These are phyloP conservation scores for Falco biarmicus DNA, from an alignment of 2,797 vertebrate species.

Conservation along the genomic window DNA sequence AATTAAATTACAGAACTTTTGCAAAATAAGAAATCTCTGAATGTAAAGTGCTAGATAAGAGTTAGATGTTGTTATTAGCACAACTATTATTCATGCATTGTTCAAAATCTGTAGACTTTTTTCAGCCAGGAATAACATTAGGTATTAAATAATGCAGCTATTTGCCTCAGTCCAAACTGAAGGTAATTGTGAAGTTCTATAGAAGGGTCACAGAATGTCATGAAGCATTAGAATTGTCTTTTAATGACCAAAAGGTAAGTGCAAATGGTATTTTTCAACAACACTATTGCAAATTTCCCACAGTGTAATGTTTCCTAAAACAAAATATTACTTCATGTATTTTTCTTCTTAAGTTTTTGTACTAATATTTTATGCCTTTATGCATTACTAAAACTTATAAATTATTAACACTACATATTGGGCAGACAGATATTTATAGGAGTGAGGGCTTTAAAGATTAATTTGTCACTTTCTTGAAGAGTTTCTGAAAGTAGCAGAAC, in stretches of 20 bases:
- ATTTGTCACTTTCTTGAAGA: not conserved
- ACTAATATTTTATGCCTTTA: not conserved
- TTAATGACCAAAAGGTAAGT: not conserved
- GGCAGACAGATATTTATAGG: not conserved
- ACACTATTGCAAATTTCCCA: not conserved
- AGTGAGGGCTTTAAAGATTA: not conserved
- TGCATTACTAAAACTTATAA: not conserved
- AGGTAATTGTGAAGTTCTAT: not conserved
- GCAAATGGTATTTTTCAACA: not conserved
- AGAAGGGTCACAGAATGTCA: not conserved
- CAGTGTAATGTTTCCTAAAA: not conserved
- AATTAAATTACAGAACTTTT: not conserved
- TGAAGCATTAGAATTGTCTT: not conserved
- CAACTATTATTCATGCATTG: not conserved
- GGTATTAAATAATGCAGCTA: not conserved
- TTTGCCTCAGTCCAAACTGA: not conserved
- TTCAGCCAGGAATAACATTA: not conserved
- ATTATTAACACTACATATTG: not conserved
- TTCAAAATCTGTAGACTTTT: not conserved
- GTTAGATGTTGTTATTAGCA: not conserved
- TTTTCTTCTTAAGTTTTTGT: not conserved
- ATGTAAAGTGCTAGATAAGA: not conserved
- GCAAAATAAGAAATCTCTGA: not conserved
- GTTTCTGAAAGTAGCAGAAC: not conserved
- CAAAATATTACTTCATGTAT: not conserved